Evolutionary conservation across 2,888 invertebrate species (phyloP).

Genomic region (Xanthia togata): DNA sequence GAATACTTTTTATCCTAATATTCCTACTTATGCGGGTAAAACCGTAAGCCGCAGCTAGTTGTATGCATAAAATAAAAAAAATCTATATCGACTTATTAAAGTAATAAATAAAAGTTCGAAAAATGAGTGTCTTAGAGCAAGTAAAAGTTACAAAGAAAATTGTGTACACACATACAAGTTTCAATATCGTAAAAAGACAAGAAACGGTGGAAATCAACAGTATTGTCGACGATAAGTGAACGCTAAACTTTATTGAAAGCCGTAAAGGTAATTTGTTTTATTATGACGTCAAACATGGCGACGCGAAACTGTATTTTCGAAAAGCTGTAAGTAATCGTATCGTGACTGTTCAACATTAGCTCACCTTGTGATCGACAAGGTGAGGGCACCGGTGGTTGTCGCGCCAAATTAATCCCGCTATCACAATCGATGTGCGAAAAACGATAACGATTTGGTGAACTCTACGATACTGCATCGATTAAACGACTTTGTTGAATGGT

Average conservation of each 20-base stretch:
- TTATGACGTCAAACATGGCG: conserved; percentile 46
- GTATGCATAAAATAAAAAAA: not conserved
- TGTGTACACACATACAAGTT: not conserved
- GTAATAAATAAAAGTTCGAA: not conserved
- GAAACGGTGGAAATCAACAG: conserved; percentile 7
- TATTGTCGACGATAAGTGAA: conserved; percentile 21
- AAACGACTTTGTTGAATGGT: conserved; percentile 33
- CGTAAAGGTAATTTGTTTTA: conserved; percentile 28
- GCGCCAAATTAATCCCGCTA: conserved; percentile 58
- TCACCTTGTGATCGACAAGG: conserved; percentile 60
- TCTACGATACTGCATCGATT: conserved; percentile 53
- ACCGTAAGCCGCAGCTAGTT: no score
- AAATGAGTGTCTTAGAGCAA: not conserved
- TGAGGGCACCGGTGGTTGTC: conserved; percentile 49
- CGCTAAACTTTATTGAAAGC: conserved; percentile 32
- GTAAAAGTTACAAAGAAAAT: not conserved
- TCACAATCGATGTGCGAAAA: conserved; percentile 58
- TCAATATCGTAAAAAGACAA: conserved; percentile 9
- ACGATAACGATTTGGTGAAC: conserved; percentile 46
- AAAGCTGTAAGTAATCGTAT: conserved; percentile 48
- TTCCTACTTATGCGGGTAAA: no score
- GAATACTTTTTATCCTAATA: no score
- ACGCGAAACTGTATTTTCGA: conserved; percentile 36
- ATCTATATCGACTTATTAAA: not conserved
- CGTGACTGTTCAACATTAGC: conserved; percentile 71